Evolutionary conservation across 2,797 vertebrate genomes (phyloP), one percentile per base, ranked within the genome.

Genomic region (Gila robusta): DNA sequence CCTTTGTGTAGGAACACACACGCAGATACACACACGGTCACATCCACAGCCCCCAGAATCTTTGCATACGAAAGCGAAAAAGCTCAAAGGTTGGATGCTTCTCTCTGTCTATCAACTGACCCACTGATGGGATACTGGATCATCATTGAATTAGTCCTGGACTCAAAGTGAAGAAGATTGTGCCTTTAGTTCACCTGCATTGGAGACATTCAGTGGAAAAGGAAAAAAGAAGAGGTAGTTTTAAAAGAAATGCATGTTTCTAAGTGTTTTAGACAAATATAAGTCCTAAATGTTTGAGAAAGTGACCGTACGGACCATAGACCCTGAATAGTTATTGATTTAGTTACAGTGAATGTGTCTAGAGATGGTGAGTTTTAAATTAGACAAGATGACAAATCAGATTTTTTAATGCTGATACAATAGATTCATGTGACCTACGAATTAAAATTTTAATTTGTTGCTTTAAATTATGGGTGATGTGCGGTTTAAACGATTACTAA

Each of bases 1-100:
- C 52, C 66, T 89, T 81, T 89, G 79, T 81, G 56, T 73, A 59
- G 67, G 5, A 73, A 62, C 44, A 26, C 49, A 49, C 54, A 86
- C 66, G 76, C 28, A 81, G 41, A 81, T 82, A 83, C 70, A 82
- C 67, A 71, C 77, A 66, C 78, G 37, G 28, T 62, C 54, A 76
- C 72, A 72, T 82, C 56, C 32, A 4, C 49, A 81, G 64, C 67
- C 83, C 17, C 86, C 54, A 76, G 85, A 82, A 87, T 74, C 73
- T 82, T 82, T 52, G n/a, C 79, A 52, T 59, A 64, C 21, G 26
- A 79, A 32, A 83, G 86, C 71, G 19, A 72, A 74, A 71, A n/a
- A 74, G 47, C 69, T 64, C 78, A 81, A 23, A 69, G 82, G 47
- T 8, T 84, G 62, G 64, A 73, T 59, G 35, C 35, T 79, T 70